phyloP scores from a whole-genome alignment of 2,888 invertebrate species.

The Patella caerulea region DNA sequence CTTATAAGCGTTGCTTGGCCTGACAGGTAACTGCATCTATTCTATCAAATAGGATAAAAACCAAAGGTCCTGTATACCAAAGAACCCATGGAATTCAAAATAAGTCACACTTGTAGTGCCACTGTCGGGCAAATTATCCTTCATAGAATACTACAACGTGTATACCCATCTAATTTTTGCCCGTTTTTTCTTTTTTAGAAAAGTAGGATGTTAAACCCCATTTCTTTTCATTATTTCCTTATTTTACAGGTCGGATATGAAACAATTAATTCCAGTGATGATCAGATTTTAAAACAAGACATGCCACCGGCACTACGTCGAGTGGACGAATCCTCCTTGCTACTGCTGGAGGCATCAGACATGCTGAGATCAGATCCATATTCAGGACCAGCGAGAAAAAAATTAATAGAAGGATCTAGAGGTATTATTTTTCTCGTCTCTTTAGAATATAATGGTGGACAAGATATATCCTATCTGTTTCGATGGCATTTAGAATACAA shows the following conservation, averaged over 20 bases:
- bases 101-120: no score
- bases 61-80: no score
- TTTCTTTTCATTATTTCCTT: no score
- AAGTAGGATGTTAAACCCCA: no score
- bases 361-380: conserved; percentile 95
- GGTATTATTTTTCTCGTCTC: conserved; percentile 51
- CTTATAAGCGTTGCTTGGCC: no score
- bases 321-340: conserved; percentile 94
- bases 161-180: no score
- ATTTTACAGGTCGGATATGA: conserved; percentile 90
- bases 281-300: conserved; percentile 94
- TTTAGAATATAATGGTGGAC: no score
- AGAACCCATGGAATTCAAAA: no score
- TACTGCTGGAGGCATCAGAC: conserved; percentile 94
- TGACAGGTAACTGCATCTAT: no score
- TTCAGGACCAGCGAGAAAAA: conserved; percentile 88
- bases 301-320: conserved; percentile 96
- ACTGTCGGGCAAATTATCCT: background rate
- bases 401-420: conserved; percentile 74
- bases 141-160: background rate
- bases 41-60: no score
- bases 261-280: conserved; percentile 97
- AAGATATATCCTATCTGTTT: no score
- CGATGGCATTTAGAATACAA: no score
- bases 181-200: background rate